Evolutionary conservation across 2,888 invertebrate genomes (phyloP), one percentile per base, ranked within the genome.

Genomic region (Oasisia sp.): DNA sequence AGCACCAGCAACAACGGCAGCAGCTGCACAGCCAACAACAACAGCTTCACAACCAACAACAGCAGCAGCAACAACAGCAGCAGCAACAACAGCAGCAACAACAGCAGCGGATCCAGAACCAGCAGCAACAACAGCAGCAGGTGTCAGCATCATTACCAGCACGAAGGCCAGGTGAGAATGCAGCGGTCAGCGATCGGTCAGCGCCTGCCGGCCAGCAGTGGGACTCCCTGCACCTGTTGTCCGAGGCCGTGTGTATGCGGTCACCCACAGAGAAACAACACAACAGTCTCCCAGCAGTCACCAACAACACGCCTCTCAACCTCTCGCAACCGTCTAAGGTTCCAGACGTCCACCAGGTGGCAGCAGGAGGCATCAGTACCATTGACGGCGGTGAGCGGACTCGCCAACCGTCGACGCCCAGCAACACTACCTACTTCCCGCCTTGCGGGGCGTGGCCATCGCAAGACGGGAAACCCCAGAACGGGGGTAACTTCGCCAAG

Each of bases 141-240:
- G 27, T 19, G 27, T 7, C 74, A 27, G 19, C 74, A 19, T 27
- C 74, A n/a, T 74, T 74, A 74, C 74, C 74, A 45, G 38, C 32
- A 11, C n/a, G 27, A 32, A n/a, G 27, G 90, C 32, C 90, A 50
- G 32, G n/a, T 32, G 50, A 44, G 50, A 32, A 50, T 50, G 91
- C 5, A 58, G 92, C 45, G 11, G 90, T 27, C 9, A 45, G 50
- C 32, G 38, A 89, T 32, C 32, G n/a, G 89, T n/a, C 92, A 89
- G 89, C 12, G n/a, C 45, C 89, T 74, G 19, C 9, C 74, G 19
- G 74, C 5, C 74, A n/a, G 27, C 74, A 74, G 27, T 74, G 74
- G 74, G 19, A 27, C 14, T 94, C 94, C 19, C 93, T 94, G 19
- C 93, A 94, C 92, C 91, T 94, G 90, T 91, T 95, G 89, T 94